Evolutionary conservation across 2,797 vertebrate genomes (phyloP).

Genomic region (Siniperca obscura): DNA sequence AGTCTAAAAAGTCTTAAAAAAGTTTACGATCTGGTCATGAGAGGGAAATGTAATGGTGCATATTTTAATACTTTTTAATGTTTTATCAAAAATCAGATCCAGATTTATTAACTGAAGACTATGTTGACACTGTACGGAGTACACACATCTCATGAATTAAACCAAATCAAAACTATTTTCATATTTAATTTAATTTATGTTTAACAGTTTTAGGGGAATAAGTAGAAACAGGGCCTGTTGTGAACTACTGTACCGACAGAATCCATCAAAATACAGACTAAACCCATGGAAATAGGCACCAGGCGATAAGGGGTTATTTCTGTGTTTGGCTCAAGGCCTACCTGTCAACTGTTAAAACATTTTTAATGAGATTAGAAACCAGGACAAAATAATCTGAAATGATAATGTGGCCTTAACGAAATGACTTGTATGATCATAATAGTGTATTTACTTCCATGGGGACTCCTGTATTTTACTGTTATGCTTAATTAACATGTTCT

Average conservation of each 20-base stretch:
- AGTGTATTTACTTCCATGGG: background rate
- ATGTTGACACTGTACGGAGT: no score
- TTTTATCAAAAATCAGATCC: background rate
- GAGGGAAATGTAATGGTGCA: background rate
- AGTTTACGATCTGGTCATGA: background rate
- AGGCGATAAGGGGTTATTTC: background rate
- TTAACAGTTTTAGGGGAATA: background rate
- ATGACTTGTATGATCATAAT: background rate
- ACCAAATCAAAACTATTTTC: background rate
- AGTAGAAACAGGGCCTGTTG: background rate
- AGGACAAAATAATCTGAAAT: conserved; percentile 3
- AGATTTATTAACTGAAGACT: background rate
- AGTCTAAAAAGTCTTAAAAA: background rate
- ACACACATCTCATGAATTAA: background rate
- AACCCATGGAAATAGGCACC: background rate
- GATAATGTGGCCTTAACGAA: background rate
- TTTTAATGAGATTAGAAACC: background rate
- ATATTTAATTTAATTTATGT: background rate
- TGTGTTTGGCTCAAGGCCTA: conserved; percentile 33
- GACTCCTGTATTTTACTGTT: background rate
- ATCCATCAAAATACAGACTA: background rate
- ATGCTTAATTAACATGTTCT: background rate
- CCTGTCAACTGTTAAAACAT: conserved; percentile 23
- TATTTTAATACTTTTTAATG: background rate
- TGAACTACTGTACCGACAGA: background rate